A percentile compares a stretch with the other conserved stretches of the same genome.
These are phyloP conservation scores for Mormyrus hasselquistii DNA, from an alignment of 2,797 vertebrate genomes.

Conservation along the genomic window DNA sequence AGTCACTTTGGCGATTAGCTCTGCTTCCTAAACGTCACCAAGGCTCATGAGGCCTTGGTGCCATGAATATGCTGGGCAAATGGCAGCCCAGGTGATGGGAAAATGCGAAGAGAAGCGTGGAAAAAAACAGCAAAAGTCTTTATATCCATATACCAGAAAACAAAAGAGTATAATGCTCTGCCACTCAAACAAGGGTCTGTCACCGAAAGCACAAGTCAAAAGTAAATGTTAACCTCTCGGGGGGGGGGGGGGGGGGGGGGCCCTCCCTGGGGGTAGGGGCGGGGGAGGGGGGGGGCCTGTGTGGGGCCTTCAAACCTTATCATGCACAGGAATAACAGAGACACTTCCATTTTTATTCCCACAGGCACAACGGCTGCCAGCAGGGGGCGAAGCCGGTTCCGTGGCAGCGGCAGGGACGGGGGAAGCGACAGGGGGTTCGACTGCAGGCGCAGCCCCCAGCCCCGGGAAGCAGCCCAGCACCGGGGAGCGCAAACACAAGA, in stretches of 20 bases:
- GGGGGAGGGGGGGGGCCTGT: neutral
- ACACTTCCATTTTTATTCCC: neutral
- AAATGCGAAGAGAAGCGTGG: neutral
- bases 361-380: constrained; percentile 58
- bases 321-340: neutral
- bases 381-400: constrained; percentile 45
- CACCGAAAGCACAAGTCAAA: neutral
- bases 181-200: neutral
- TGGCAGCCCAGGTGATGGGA: neutral
- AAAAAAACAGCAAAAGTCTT: neutral
- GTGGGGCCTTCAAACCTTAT: neutral
- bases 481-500: constrained; percentile 84
- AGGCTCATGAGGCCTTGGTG: neutral
- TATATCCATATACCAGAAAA: neutral
- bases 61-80: neutral
- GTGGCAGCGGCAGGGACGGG: constrained; percentile 33
- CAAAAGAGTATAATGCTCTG: neutral
- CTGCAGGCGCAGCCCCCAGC: constrained; percentile 61
- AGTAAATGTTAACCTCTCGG: neutral
- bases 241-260: neutral
- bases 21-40: neutral
- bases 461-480: constrained; percentile 74
- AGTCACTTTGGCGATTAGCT: neutral
- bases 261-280: neutral
- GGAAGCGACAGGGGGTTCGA: constrained; percentile 34